Evolutionary conservation across 2,888 invertebrate genomes (phyloP), one percentile per base, ranked within the genome.

Genomic region (Ramazzottius varieornatus): DNA sequence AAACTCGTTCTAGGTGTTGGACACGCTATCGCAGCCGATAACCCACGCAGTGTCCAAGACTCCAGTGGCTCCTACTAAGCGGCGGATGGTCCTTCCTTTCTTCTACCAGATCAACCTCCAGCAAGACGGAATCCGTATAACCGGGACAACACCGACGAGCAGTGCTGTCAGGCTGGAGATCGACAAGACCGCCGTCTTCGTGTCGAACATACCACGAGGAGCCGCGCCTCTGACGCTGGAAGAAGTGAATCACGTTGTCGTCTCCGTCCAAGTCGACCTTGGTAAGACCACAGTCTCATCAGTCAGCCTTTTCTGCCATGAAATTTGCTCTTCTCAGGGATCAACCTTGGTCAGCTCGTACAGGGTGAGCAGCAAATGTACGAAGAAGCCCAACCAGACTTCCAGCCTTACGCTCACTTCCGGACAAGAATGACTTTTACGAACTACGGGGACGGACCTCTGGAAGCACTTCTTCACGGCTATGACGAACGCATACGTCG

Each of bases 341-440:
- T 96, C 2, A 89, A 91, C 54, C 79, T 98, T n/a, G 96, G 96
- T 0, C 94, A 96, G 73, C 80, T 96, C 34, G 83, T 77, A n/a
- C 76, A 76, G 72, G 91, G 94, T 76, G 87, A 89, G 46, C 64
- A 66, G 64, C 65, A 32, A 0, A 83, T 94, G 77, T 96, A 93
- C 74, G 94, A 94, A 74, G 96, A 98, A 75, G 92, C 92, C 0
- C 91, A 93, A 71, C 86, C 92, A 0, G 96, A 98, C 75, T 94
- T 94, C 75, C 93, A 94, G 73, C 91, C 92, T 73, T 90, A 90
- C 74, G 96, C 96, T 0, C 94, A 93, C 78, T 98, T 98, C 78
- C 91, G 92, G 74, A 98, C 96, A 0, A 83, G 88, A 70, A 88
- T 94, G 70, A 85, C 87, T 77, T 72, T 79, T 33, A 64, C 32